phyloP scores from a whole-genome alignment of 2,888 invertebrate species.

The Euplexia lucipara region DNA sequence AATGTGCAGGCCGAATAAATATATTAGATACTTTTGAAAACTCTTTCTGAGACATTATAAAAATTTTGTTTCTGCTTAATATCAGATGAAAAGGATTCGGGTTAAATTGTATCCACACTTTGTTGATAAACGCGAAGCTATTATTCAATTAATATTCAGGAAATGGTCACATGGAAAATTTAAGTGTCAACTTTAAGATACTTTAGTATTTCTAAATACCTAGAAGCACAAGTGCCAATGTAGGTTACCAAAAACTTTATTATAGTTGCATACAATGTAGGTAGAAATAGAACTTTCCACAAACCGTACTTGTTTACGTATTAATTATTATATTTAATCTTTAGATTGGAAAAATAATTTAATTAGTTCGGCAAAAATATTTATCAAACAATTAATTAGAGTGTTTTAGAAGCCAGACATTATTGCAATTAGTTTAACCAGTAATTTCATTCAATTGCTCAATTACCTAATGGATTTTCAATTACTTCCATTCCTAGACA shows the following conservation, averaged over 20 bases:
- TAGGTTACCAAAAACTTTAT: not conserved
- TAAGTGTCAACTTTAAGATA: too few relatives aligned
- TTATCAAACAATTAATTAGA: not conserved
- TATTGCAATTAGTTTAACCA: not conserved
- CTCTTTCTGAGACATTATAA: too few relatives aligned
- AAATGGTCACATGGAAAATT: not conserved
- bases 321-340: too few relatives aligned
- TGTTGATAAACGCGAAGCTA: constrained; percentile 12
- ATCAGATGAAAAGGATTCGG: too few relatives aligned
- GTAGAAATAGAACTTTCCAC: not conserved
- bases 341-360: too few relatives aligned
- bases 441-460: not conserved
- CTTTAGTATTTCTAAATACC: too few relatives aligned
- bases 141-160: constrained; percentile 15
- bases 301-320: not conserved
- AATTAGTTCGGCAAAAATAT: too few relatives aligned
- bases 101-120: constrained; percentile 9
- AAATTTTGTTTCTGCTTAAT: too few relatives aligned
- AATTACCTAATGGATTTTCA: constrained; percentile 8
- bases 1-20: too few relatives aligned
- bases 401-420: not conserved
- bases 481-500: constrained; percentile 1
- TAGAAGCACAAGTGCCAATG: too few relatives aligned
- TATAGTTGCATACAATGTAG: not conserved
- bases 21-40: too few relatives aligned